phyloP scores from a whole-genome alignment of 2,113 vertebrate species.

The Mohoua ochrocephala region DNA sequence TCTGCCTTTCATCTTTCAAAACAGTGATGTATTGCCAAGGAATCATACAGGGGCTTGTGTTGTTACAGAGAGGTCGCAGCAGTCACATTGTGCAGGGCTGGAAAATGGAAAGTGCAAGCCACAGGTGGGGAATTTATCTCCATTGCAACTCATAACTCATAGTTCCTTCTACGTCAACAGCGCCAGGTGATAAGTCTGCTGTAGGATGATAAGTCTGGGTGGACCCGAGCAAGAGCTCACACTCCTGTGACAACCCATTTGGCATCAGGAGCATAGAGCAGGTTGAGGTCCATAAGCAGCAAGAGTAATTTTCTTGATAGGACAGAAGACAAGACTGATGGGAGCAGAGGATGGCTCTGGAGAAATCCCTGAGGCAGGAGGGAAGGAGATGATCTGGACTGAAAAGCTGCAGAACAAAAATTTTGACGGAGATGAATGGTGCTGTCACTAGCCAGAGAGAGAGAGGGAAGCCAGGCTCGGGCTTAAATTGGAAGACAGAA shows the following conservation, averaged over 20 bases:
- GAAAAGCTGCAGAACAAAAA: background rate
- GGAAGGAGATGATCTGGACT: background rate
- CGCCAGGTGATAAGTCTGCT: background rate
- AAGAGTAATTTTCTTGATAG: background rate
- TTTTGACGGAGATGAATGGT: background rate
- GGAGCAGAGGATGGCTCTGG: background rate
- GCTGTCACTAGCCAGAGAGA: background rate
- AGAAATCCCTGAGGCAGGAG: background rate
- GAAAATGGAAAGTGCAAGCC: background rate
- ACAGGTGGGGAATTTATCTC: background rate
- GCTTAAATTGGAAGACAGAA: background rate
- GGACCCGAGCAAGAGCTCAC: background rate
- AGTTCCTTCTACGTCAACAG: background rate
- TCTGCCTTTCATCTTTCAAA: background rate
- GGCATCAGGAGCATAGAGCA: background rate
- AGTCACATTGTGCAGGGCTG: background rate
- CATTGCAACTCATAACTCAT: background rate
- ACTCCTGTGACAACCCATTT: background rate
- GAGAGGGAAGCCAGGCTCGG: background rate
- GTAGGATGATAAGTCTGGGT: background rate
- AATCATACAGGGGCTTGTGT: rapidly evolving
- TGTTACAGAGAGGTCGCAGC: background rate
- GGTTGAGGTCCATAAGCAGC: background rate
- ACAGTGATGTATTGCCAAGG: background rate
- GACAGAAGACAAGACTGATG: background rate